phyloP scores from a whole-genome alignment of 2,113 vertebrate species.

The Fulica atra region DNA sequence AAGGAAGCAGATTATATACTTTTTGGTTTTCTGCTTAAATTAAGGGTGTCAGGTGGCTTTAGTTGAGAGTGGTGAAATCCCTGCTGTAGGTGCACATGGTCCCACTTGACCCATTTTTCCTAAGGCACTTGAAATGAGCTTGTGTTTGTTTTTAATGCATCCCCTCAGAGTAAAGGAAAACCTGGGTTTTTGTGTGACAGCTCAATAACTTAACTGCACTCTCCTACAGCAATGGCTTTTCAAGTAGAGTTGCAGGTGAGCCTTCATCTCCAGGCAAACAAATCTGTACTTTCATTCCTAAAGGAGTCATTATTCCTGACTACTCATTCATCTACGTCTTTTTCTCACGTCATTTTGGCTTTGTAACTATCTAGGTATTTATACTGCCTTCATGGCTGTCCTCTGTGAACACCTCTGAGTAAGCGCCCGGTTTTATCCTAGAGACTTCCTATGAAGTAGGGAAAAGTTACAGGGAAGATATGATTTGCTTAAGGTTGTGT shows the following conservation, averaged over 20 bases:
- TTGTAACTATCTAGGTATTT: background rate
- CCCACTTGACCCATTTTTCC: constrained; percentile 29
- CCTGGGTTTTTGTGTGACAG: background rate
- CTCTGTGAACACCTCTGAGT: background rate
- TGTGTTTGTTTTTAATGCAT: background rate
- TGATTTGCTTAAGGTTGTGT: background rate
- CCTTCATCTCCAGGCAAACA: background rate
- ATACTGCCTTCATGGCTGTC: background rate
- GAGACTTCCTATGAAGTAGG: background rate
- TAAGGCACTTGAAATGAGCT: background rate
- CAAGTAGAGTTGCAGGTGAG: background rate
- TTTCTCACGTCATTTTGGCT: background rate
- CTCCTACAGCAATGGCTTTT: background rate
- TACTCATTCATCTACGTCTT: background rate
- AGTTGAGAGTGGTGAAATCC: background rate
- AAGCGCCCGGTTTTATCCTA: background rate
- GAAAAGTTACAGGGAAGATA: background rate
- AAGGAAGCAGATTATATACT: background rate
- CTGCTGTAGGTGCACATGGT: background rate
- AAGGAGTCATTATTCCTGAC: background rate
- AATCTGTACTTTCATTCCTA: background rate
- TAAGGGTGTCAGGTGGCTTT: background rate
- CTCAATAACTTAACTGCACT: background rate
- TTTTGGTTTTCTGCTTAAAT: background rate
- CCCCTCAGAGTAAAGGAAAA: background rate